Base-by-base conservation (phyloP, 2,797 vertebrate genomes). In the Hirundo rustica region DNA sequence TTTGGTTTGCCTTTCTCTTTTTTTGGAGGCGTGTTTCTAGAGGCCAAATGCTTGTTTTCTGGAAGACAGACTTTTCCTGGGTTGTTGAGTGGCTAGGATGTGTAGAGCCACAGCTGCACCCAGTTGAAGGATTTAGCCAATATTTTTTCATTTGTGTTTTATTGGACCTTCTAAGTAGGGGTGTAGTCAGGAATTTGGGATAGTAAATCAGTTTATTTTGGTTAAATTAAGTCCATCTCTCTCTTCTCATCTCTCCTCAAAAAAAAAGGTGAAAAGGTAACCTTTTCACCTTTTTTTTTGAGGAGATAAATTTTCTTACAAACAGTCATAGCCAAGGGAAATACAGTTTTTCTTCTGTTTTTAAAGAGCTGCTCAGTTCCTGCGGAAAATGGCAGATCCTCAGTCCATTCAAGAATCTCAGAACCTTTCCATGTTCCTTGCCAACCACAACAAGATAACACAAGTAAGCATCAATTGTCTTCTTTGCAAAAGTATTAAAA, bases 381-480 rank as follows among this genome's bases (percentile, higher is more conserved):
- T 99, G 87, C 97, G 99, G 61, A 99, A 99, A 97, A 99, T 99
- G 99, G 99, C 99, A 0, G 99, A 99, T 91, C 99, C 99, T 10
- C 98, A 99, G 29, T 99, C 99, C 68, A 99, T 99, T 92, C 99
- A 99, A 97, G 99, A 99, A 97, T 99, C 99, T 30, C 99, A 99
- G 98, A 99, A 99, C 91, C 96, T 99, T 73, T 99, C 99, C 94
- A 99, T 99, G 99, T 99, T 99, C 96, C 98, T 99, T 96, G 99
- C 99, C 67, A 99, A 99, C 97, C 99, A 99, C 98, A 99, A 99
- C 98, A 99, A 99, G 97, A 99, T 99, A 97, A 99, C 99, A 7
- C 99, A 99, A 97, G 99, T 99, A 95, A 96, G 97, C 55, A 58
- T 77, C 44, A 55, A 58, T 58, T 78, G 32, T 67, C 15, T 73